phyloP scores from a whole-genome alignment of 2,113 vertebrate genomes.

The Microtus ochrogaster region DNA sequence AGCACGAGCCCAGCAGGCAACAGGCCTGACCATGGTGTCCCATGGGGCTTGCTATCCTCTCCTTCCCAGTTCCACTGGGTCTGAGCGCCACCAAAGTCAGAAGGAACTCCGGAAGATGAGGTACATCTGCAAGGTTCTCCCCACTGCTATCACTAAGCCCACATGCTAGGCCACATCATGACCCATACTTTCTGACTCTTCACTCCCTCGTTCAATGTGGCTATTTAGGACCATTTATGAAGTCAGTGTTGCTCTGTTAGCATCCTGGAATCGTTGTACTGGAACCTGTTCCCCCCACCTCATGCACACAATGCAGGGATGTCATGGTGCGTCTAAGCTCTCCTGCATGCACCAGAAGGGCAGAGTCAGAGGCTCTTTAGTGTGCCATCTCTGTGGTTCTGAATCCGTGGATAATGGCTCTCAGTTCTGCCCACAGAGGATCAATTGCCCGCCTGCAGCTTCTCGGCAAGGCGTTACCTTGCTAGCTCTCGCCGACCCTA shows the following conservation, averaged over 20 bases:
- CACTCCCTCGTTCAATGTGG: accelerated
- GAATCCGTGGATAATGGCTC: not conserved
- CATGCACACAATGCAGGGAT: too few species aligned
- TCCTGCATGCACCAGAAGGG: not conserved
- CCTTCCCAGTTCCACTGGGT: not conserved
- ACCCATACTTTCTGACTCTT: not conserved
- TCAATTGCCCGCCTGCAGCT: not conserved
- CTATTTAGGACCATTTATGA: not conserved
- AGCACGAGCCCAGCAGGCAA: not conserved
- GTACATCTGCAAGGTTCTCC: not conserved
- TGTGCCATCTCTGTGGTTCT: not conserved
- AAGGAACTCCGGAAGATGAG: not conserved
- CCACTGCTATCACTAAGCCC: not conserved
- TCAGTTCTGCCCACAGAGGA: not conserved
- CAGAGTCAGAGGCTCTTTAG: not conserved
- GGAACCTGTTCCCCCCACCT: not conserved
- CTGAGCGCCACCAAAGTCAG: not conserved
- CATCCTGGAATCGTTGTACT: not conserved
- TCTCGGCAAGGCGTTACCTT: not conserved
- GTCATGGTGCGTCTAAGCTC: too few species aligned
- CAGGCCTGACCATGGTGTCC: not conserved
- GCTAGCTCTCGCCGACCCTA: not conserved
- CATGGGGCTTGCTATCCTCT: not conserved
- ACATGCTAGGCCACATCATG: not conserved
- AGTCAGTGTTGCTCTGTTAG: not conserved